phyloP scores from a whole-genome alignment of 2,113 vertebrate genomes.

The Cochlearius cochlearius region DNA sequence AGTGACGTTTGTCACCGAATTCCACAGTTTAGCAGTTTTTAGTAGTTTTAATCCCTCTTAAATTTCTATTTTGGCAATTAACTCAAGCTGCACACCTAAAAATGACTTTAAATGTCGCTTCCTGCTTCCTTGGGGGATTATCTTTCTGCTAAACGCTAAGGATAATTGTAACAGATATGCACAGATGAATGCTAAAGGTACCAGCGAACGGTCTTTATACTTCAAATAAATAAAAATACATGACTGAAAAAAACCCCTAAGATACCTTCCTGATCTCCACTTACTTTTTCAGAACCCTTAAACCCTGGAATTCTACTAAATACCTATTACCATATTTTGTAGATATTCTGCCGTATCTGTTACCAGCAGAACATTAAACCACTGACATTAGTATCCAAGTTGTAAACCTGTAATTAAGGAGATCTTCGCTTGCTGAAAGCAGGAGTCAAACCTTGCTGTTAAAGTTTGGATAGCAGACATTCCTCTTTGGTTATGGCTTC shows the following conservation, averaged over 20 bases:
- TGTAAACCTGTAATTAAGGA: background rate
- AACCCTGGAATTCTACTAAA: background rate
- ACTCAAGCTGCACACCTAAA: background rate
- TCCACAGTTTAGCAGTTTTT: background rate
- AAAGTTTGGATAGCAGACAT: background rate
- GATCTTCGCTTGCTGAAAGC: background rate
- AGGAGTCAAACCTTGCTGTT: background rate
- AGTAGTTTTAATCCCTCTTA: background rate
- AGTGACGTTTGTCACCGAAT: background rate
- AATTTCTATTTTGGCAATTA: slow-evolving; percentile 33
- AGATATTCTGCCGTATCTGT: background rate
- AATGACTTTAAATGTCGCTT: background rate
- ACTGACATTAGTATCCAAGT: background rate
- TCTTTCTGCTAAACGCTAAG: background rate
- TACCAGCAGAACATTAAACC: background rate
- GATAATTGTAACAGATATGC: slow-evolving; percentile 4
- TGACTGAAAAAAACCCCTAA: background rate
- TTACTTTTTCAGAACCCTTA: background rate
- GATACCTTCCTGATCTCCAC: background rate
- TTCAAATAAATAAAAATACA: background rate
- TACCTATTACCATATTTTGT: background rate
- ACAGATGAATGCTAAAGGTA: background rate
- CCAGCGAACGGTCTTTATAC: background rate
- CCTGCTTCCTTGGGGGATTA: background rate
- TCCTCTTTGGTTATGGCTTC: background rate